Evolutionary conservation across 2,888 invertebrate genomes (phyloP), one percentile per base, ranked within the genome.

Genomic region (Drosophila mettleri): DNA sequence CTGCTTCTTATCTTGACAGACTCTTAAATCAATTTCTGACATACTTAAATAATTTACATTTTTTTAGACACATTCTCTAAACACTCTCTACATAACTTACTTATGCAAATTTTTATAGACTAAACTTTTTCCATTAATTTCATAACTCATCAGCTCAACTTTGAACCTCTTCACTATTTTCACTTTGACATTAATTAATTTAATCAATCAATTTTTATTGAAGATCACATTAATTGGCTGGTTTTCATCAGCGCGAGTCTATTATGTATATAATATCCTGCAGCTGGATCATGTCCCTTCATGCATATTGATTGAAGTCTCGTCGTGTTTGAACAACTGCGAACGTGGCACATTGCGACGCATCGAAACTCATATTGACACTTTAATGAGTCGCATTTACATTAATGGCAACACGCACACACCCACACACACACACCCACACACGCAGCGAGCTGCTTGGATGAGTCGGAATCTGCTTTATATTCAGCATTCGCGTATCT

Each of bases 351-450:
- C 77, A 79, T 62, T 68, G 69, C 64, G 58, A 51, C 48, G 60
- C 67, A 74, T 69, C 58, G 81, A 78, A 69, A 78, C 64, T 74
- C 67, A 66, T 78, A 85, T 82, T 78, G 86, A 85, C 82, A 82
- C 75, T 85, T 85, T 78, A 83, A 83, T 85, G 85, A 73, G 69
- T 66, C 80, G 73, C 80, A 83, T 83, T 78, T 82, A 73, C 82
- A 80, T 80, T 85, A 85, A 80, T 80, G 72, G 59, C 74, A 58
- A 70, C 67, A 55, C 64, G 29, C 60, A 66, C 52, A 41, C 45
- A 45, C 31, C 36, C 52, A 45, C 41, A 29, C 22, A 38, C 10
- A 22, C 31, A 38, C 38, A 39, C 36, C 12, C 31, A 18, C 12
- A 55, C 34, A 39, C 38, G 18, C 4, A 20, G 9, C 51, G 10